Conservation (phyloP, 2,888 invertebrate genomes). For the Spodoptera littoralis region DNA sequence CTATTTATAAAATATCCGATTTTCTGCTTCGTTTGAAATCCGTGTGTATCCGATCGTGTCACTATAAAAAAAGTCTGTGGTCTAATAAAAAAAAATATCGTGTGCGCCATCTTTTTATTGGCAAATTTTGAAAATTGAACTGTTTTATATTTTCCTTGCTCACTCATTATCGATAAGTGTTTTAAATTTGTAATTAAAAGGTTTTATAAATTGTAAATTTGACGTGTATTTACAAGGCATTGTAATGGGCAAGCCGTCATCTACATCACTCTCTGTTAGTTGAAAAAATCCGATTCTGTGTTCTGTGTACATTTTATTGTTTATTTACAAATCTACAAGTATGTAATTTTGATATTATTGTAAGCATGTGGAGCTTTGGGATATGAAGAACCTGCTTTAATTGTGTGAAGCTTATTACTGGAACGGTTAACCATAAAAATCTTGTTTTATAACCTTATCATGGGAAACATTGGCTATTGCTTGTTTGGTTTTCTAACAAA, state of each 20-base stretch:
- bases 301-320: conserved; percentile 34
- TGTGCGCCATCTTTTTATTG: conserved; percentile 28
- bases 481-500: conserved; percentile 9
- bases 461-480: conserved; percentile 20
- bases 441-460: conserved; percentile 16
- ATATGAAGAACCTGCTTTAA: conserved; percentile 26
- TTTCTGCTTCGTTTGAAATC: too few species aligned
- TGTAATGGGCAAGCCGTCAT: conserved; percentile 73
- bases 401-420: conserved; percentile 16
- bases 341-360: conserved; percentile 53
- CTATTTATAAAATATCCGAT: too few species aligned
- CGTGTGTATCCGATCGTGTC: conserved; percentile 18
- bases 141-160: conserved; percentile 25
- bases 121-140: conserved; percentile 44
- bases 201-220: conserved; percentile 1
- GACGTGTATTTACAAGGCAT: conserved; percentile 2
- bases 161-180: conserved; percentile 11
- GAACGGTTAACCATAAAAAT: neutral
- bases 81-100: neutral
- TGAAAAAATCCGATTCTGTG: conserved; percentile 42
- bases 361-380: conserved; percentile 50
- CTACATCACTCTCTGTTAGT: conserved; percentile 70
- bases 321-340: conserved; percentile 54
- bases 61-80: conserved; percentile 11
- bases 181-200: conserved; percentile 1